A percentile compares a stretch with the other conserved stretches of the same genome.
Evolutionary conservation across 1,140 invertebrate genomes (phyloP).

Genomic region (Sycophaga agraensis): DNA sequence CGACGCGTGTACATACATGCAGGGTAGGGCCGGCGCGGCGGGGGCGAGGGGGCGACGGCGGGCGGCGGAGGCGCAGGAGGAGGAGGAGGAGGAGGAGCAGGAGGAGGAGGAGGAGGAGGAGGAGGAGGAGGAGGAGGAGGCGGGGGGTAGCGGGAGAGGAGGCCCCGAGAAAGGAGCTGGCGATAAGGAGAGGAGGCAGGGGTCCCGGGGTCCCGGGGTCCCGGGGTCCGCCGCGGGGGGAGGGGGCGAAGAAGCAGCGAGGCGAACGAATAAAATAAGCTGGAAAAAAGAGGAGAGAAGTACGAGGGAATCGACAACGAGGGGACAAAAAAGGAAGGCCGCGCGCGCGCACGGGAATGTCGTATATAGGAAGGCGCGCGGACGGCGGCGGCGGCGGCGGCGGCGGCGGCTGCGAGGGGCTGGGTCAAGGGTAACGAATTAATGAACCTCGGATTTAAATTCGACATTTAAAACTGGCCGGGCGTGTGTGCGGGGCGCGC

Average conservation of each 20-base stretch:
- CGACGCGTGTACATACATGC: not conserved
- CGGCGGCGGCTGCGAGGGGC: not conserved
- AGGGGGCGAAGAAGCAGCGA: not conserved
- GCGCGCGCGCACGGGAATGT: constrained; percentile 20
- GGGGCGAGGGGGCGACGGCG: too few relatives aligned
- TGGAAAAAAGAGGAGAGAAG: not conserved
- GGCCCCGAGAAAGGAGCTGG: too few relatives aligned
- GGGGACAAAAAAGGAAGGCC: constrained; percentile 4
- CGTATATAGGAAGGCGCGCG: not conserved
- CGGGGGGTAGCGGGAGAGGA: too few relatives aligned
- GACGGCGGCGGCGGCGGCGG: not conserved
- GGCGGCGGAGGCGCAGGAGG: too few relatives aligned
- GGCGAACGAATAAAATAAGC: constrained; percentile 2
- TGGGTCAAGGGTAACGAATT: constrained; percentile 33
- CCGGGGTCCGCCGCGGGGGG: too few relatives aligned
- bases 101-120: not conserved
- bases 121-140: too few relatives aligned
- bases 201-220: too few relatives aligned
- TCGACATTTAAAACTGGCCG: constrained; percentile 30
- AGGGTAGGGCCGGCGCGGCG: not conserved
- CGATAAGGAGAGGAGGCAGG: too few relatives aligned
- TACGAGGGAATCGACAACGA: not conserved
- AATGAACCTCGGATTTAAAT: constrained; percentile 32
- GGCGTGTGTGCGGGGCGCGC: constrained; percentile 7
- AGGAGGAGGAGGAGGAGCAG: not conserved